Base-by-base conservation (phyloP, 53 echinoderm and acorn worm species). In the Holothuria leucospilota region DNA sequence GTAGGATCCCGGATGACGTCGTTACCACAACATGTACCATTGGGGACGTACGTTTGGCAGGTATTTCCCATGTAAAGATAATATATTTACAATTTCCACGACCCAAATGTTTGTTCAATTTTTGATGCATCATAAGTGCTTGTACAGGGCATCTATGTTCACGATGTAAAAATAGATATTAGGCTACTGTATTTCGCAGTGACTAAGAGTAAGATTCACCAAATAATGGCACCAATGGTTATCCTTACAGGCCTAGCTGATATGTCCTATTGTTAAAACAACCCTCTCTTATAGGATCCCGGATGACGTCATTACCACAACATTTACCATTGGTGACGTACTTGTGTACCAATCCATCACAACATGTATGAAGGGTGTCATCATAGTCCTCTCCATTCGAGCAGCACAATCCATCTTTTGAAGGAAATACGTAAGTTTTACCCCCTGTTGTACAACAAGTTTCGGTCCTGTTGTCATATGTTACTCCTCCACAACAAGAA, bases 281-380 rank as follows among this genome's bases (percentile, higher is more conserved):
- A 1, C 70, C 10, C 71, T 88, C 28, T 24, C 38, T 23, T 6
- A 34, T 71, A 12, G 82, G 70, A 23, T 88, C 40, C 15, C 62
- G 82, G 29, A 82, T 51, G 23, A 88, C 82, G 0, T 40, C 23
- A 60, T 82, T 59, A 13, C 88, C 88, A 71, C 88, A 88, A 6
- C 88, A 82, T 52, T 52, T 20, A 3, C 88, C 88, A 40, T 71
- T 70, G 39, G 62, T 82, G 70, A 88, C 46, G 82, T 82, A 27
- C 71, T 40, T 51, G 68, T 82, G 82, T 52, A 88, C 71, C 13
- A 88, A 27, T 10, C 88, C 88, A 38, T 71, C 61, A 69, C 82
- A 82, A 41, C 88, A 88, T 4, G 88, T 88, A 25, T 88, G 81
- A 14, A 8, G 25, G 20, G 23, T 82, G 23, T 67, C 10, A 28